Base-by-base conservation (phyloP, 2,888 invertebrate genomes). In the Endomychus coccineus region DNA sequence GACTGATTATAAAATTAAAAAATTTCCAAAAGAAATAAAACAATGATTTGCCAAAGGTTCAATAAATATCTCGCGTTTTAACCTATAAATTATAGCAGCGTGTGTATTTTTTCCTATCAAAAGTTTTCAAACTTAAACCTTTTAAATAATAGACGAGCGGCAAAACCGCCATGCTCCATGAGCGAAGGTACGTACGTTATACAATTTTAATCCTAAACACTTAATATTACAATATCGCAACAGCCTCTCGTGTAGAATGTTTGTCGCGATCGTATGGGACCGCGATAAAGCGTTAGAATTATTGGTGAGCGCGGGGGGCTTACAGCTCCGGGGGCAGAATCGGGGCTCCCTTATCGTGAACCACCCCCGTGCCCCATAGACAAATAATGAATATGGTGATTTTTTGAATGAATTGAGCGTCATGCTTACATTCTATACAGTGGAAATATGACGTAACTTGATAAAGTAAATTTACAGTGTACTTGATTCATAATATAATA, bases 231-330 rank as follows among this genome's bases (percentile, higher is more conserved):
- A 59, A 59, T 61, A 56, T 59, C 59, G 64, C 64, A 66, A 67
- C 66, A 66, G 67, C 66, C 66, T 66, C 61, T 57, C 60, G 60
- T 64, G 62, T 61, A 56, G 55, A 59, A 61, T 58, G 56, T 61
- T 55, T 57, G 58, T 60, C 60, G 54, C 52, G 50, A 49, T 32
- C 40, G 49, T 16, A 14, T 30, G 46, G 39, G 49, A 54, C 58
- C 57, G 58, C 64, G 58, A 62, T 68, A 68, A 69, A 69, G 68
- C 69, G 68, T 69, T 68, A 66, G 66, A 67, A 66, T 67, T 65
- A 61, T 63, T 64, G 38, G 34, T 34, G 36, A 10, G 24, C 22
- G 27, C 27, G 23, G 21, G 2, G 22, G 27, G 33, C 38, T 22
- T 7, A n/a, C n/a, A 7, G n/a, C 6, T 19, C 6, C 6, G 6